Evolutionary conservation across 2,797 vertebrate genomes (phyloP), one percentile per base, ranked within the genome.

Genomic region (Lerista edwardsae): DNA sequence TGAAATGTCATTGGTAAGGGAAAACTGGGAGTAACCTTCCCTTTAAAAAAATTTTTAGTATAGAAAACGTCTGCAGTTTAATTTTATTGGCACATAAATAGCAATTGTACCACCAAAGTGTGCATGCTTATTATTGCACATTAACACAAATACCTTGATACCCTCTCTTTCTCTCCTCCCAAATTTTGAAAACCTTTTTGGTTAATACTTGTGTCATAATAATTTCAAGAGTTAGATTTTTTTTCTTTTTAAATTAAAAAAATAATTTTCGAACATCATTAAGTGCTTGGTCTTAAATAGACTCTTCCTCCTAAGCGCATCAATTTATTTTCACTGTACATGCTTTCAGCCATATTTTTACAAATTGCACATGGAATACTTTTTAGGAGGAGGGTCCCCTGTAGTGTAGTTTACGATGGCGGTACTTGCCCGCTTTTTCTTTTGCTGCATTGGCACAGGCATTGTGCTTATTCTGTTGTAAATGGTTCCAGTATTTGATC

Each of bases 401-500:
- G 90, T 97, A 98, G 75, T 99, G 98, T 92, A 99, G 92, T 92
- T 96, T 97, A 74, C 98, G 96, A 88, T 99, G 98, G 86, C 96
- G 96, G 78, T 95, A 91, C 89, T 95, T 96, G 90, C 95, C 94
- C 29, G 93, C 93, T 93, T 97, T 97, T 57, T 97, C 97, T 91
- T 97, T 98, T 3, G 96, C 84, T 65, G 93, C 89, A 21, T 97
- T 97, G 87, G 96, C 94, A 92, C 98, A 99, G 91, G 98, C 97
- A 0, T 97, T 97, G 96, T 95, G 97, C 96, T 98, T 99, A 96
- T 99, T 99, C 94, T 95, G 98, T 96, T 99, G 98, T 83, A 99
- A 96, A 91, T 99, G 97, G 90, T 98, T 96, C 99, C 99, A 99
- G 95, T 98, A 98, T 94, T 98, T 98, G 73, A 99, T 96, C 91